These are phyloP conservation scores for Toxonevra muliebris DNA, from an alignment of 2,888 invertebrate species.

Conservation along the genomic window DNA sequence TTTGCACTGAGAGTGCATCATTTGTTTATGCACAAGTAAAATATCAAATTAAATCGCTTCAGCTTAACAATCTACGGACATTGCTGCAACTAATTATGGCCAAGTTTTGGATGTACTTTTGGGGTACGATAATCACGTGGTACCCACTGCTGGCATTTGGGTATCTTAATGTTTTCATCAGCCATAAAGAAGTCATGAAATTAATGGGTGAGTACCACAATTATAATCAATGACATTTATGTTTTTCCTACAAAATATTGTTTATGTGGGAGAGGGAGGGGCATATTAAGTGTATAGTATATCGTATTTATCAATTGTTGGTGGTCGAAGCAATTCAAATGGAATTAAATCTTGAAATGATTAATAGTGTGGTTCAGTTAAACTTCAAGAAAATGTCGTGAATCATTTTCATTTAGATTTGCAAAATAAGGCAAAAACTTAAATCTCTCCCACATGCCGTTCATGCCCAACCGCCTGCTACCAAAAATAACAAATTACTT, in stretches of 20 bases:
- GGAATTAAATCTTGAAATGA: too few species aligned
- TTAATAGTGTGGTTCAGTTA: too few species aligned
- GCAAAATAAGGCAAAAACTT: too few species aligned
- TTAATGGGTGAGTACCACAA: slow-evolving; percentile 73
- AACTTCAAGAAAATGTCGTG: too few species aligned
- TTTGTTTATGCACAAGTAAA: neutral
- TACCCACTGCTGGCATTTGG: slow-evolving; percentile 68
- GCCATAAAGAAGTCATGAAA: slow-evolving; percentile 82
- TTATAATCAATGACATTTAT: too few species aligned
- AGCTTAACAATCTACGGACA: slow-evolving; percentile 2
- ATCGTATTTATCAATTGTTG: too few species aligned
- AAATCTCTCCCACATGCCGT: too few species aligned
- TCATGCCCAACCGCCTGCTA: neutral
- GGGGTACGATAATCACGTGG: slow-evolving; percentile 53
- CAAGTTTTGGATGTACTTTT: slow-evolving; percentile 52
- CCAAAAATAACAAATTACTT: slow-evolving; percentile 39
- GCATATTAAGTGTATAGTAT: too few species aligned
- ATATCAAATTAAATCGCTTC: neutral
- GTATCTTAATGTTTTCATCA: slow-evolving; percentile 83
- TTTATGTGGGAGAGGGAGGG: too few species aligned
- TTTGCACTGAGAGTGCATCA: neutral
- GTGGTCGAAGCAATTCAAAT: too few species aligned
- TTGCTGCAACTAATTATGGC: slow-evolving; percentile 37
- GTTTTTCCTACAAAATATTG: too few species aligned
- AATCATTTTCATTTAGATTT: too few species aligned